These are phyloP conservation scores for Pseudochirops cupreus DNA, from an alignment of 2,797 vertebrate species.

Conservation along the genomic window DNA sequence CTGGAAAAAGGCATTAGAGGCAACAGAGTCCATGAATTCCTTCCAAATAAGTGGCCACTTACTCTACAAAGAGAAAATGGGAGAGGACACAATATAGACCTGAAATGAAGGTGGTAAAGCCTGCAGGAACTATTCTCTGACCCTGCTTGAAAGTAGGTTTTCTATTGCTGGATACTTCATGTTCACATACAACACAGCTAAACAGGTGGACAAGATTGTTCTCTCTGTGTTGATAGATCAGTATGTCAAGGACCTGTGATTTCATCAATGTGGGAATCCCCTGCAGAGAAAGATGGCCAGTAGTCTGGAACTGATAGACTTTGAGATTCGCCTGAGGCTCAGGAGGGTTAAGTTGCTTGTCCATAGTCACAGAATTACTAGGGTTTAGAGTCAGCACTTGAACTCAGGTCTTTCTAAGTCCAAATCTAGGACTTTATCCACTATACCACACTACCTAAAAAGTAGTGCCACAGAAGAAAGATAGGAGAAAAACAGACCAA, in stretches of 20 bases:
- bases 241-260: background rate
- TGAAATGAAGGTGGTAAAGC: background rate
- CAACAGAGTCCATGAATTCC: background rate
- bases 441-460: background rate
- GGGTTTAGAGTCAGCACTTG: background rate
- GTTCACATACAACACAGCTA: background rate
- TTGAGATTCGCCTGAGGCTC: background rate
- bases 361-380: background rate
- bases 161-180: background rate
- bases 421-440: background rate
- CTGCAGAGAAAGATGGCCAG: background rate
- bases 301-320: background rate
- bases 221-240: constrained; percentile 20
- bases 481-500: background rate
- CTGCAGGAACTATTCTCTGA: background rate
- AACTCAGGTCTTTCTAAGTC: background rate
- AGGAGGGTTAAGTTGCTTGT: background rate
- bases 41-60: background rate
- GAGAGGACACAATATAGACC: background rate
- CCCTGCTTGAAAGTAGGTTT: background rate
- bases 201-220: background rate
- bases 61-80: background rate
- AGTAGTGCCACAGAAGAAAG: background rate
- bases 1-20: background rate
- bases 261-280: background rate